Percentiles rank a stretch among this genome's conserved stretches.
Conservation (phyloP, 2,113 vertebrate genomes). For the Sialia sialis region DNA sequence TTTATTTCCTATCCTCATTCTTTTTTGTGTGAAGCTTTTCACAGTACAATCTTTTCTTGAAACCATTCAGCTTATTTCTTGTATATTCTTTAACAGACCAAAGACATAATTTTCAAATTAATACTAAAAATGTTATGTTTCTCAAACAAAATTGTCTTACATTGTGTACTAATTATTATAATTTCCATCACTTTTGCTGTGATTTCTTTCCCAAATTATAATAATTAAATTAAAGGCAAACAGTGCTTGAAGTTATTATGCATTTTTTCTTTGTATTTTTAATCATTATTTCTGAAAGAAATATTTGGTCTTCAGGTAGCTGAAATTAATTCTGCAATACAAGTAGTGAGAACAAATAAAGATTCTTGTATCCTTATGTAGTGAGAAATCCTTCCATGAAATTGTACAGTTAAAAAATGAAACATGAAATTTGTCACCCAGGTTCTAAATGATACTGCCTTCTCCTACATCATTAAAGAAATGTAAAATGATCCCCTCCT, state of each 20-base stretch:
- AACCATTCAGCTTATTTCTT: neutral
- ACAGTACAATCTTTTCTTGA: neutral
- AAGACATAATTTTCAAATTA: neutral
- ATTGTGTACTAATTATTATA: neutral
- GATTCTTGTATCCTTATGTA: neutral
- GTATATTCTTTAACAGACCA: neutral
- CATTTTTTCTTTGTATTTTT: neutral
- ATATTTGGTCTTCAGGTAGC: neutral
- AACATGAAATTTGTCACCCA: neutral
- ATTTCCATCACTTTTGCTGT: neutral
- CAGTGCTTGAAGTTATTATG: neutral
- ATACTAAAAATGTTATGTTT: neutral
- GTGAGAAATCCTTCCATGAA: neutral
- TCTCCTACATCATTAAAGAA: neutral
- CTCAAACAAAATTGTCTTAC: neutral
- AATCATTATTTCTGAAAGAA: neutral
- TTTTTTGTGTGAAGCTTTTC: neutral
- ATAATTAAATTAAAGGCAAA: slow-evolving; percentile 9
- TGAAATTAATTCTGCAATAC: neutral
- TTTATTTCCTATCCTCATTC: neutral
- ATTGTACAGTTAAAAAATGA: slow-evolving; percentile 30
- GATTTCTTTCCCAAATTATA: neutral
- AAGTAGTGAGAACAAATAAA: neutral
- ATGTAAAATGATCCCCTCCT: neutral
- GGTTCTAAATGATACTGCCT: slow-evolving; percentile 28